Evolutionary conservation across 2,888 invertebrate genomes (phyloP), one percentile per base, ranked within the genome.

Genomic region (Drosophila maculinotata): DNA sequence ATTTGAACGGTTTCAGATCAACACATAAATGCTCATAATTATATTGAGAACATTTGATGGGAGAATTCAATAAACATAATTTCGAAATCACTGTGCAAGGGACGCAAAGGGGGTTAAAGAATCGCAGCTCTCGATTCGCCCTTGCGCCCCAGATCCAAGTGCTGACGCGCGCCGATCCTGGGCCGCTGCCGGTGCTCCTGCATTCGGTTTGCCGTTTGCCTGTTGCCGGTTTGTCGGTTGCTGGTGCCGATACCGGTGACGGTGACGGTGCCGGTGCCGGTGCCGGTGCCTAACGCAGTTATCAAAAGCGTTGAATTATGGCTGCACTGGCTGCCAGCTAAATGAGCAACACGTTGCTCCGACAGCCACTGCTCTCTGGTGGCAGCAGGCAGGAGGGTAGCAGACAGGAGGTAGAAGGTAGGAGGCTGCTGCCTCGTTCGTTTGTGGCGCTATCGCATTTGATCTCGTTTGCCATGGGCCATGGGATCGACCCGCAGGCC

Each of bases 401-500:
- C 9, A 31, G 25, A 48, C 17, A 26, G 31, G 17, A 35, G 42
- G 51, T 35, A 42, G 28, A 30, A 20, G 20, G 4, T 4, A 20
- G 20, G 20, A 20, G 66, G 67, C 48, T 51, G 71, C 64, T 79
- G 74, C 66, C 69, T 84, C 78, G 75, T 63, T 80, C n/a, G n/a
- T n/a, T 83, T 76, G 76, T 89, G 89, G 89, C 89, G 89, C 89
- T 89, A 89, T 89, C 89, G 87, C 84, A 89, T 89, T 89, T 89
- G 89, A 89, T 89, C 89, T 89, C 80, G 85, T 89, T 89, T 88
- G 87, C 2, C 76, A n/a, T 59, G 83, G 66, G 52, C 62, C 69
- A 63, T 70, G 63, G 77, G 78, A 65, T 76, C 82, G 79, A 78
- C 80, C 86, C 86, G 82, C 84, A 82, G 86, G 53, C 82, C 48